Conservation (phyloP, 2,888 invertebrate species). For the Pandemis heparana region DNA sequence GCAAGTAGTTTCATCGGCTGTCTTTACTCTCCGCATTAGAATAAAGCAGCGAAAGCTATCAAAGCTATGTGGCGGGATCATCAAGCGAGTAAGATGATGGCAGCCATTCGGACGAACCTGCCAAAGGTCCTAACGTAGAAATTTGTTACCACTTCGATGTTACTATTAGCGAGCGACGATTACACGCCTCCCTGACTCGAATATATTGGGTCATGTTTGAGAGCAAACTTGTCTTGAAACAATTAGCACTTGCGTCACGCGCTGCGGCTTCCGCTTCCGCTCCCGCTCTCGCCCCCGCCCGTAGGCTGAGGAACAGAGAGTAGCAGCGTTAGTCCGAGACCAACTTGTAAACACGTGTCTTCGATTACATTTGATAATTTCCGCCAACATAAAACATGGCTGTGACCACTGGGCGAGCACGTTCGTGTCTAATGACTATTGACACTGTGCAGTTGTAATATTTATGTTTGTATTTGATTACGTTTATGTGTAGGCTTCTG, state of each 20-base stretch:
- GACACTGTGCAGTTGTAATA: conserved; percentile 24
- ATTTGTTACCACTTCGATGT: neutral
- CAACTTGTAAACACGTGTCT: neutral
- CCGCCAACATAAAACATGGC: neutral
- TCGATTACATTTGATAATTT: conserved; percentile 3
- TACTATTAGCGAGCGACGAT: neutral
- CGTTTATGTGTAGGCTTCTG: conserved; percentile 22
- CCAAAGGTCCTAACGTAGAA: too few relatives aligned
- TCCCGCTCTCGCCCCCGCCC: neutral
- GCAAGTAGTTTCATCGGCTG: too few relatives aligned
- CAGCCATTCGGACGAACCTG: too few relatives aligned
- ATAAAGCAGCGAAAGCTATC: too few relatives aligned
- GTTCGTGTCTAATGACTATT: conserved; percentile 17
- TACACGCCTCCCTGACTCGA: neutral
- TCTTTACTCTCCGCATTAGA: too few relatives aligned
- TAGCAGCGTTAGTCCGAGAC: neutral
- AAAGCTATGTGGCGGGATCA: too few relatives aligned
- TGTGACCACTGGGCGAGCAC: conserved; percentile 1
- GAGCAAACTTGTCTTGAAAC: neutral
- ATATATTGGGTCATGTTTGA: neutral
- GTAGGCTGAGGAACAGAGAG: neutral
- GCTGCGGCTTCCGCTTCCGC: neutral
- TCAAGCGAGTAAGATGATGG: too few relatives aligned
- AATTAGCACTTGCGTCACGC: neutral
- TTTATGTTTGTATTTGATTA: conserved; percentile 32